phyloP scores from a whole-genome alignment of 2,113 vertebrate genomes.

The Halichoeres trimaculatus region DNA sequence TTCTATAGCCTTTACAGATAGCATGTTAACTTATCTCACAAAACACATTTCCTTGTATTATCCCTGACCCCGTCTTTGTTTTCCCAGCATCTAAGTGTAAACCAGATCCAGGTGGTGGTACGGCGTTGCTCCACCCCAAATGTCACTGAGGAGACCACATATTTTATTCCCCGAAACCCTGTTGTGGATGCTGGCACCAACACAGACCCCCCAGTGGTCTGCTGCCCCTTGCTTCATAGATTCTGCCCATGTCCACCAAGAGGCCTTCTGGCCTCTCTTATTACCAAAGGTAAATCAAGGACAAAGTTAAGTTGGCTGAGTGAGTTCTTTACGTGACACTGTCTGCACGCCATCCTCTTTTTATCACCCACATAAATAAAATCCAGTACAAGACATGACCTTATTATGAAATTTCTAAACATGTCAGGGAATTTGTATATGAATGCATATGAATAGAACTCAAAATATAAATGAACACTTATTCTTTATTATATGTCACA shows the following conservation, averaged over 20 bases:
- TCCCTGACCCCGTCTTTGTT: background rate
- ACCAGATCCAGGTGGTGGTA: conserved; percentile 80
- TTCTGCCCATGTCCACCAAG: conserved; percentile 88
- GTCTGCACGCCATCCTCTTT: background rate
- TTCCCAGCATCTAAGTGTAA: conserved; percentile 74
- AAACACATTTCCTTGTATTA: background rate
- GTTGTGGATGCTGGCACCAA: conserved; percentile 80
- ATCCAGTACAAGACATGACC: background rate
- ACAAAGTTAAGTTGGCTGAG: background rate
- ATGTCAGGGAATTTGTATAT: no score
- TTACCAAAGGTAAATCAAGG: conserved; percentile 87
- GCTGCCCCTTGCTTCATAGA: conserved; percentile 77
- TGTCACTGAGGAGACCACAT: conserved; percentile 78
- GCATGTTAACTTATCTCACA: no score
- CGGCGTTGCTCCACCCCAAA: conserved; percentile 78
- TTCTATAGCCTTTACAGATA: no score
- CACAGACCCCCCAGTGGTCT: conserved; percentile 77
- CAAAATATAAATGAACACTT: no score
- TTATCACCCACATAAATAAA: background rate
- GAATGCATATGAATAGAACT: no score
- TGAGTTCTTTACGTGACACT: background rate
- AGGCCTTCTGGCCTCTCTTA: conserved; percentile 83
- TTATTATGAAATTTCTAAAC: no score
- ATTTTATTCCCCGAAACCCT: conserved; percentile 74
- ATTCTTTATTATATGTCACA: no score